Evolutionary conservation across 1,140 invertebrate genomes (phyloP).

Genomic region (Palaemon carinicauda): DNA sequence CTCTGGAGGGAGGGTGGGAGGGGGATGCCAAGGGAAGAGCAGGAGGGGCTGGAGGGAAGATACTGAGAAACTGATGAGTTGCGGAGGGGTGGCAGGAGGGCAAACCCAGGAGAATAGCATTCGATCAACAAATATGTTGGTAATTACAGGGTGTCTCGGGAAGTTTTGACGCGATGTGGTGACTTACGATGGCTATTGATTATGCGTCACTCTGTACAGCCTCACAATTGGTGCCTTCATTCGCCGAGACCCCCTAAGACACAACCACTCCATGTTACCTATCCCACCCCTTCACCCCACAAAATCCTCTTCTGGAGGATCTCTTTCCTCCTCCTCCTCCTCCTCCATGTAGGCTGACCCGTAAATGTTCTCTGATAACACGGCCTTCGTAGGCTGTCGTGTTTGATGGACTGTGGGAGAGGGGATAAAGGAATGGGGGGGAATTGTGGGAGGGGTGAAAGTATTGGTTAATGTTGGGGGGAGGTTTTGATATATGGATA

Average conservation of each 20-base stretch:
- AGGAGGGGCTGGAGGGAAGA: background rate
- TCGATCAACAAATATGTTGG: constrained; percentile 45
- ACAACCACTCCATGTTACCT: no score
- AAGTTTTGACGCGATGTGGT: constrained; percentile 42
- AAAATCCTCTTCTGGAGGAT: background rate
- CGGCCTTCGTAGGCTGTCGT: constrained; percentile 47
- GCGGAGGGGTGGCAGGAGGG: background rate
- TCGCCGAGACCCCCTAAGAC: constrained; percentile 34
- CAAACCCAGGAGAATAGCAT: constrained; percentile 2
- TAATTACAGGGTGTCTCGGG: constrained; percentile 50
- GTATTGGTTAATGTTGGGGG: no score
- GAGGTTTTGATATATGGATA: no score
- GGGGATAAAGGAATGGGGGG: background rate
- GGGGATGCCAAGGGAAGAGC: background rate
- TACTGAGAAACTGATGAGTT: background rate
- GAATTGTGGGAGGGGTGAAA: no score
- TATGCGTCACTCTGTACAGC: constrained; percentile 46
- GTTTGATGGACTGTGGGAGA: constrained; percentile 36
- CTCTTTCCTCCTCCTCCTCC: no score
- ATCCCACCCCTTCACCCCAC: no score
- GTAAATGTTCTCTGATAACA: constrained; percentile 52
- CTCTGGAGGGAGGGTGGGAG: background rate
- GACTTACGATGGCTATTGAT: constrained; percentile 51
- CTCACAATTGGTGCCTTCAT: no score
- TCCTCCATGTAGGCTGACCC: background rate